Evolutionary conservation across 2,113 vertebrate species (phyloP), one percentile per base, ranked within the genome.

Genomic region (Triplophysa dalaica): DNA sequence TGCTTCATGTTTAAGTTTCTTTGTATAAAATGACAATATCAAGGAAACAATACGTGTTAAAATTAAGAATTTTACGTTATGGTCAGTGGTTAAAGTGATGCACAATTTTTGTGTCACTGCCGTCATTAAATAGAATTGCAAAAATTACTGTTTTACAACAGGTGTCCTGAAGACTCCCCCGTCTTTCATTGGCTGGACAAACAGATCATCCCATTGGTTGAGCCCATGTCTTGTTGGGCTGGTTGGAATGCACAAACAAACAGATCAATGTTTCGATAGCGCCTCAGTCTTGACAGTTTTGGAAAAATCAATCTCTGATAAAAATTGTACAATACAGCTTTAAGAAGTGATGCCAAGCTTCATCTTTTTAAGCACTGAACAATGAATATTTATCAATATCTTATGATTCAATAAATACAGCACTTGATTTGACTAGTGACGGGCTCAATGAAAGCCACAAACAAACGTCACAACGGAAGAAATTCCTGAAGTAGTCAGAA

Each of bases 351-450:
- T 70, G 48, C 24, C 48, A 70, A 38, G 33, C 17, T 8, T 56
- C 10, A 38, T 56, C 69, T 38, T 17, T 33, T 14, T 24, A 56
- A 54, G 22, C 48, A 70, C 24, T 3, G 8, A 70, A 8, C 8
- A 19, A 70, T 38, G 8, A 41, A 72, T 6, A 5, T 22, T 60
- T 19, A 60, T 60, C 29, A 41, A 41, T 41, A 21, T 41, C 33
- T 41, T 73, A 43, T 43, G 8, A 60, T 60, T 70, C 2, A 69
- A 50, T 17, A 33, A 33, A 56, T 21, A 45, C 52, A 19, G 24
- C 41, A 72, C 63, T 79, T 72, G 67, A 62, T 79, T 78, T 48
- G 54, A 62, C 58, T 68, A 70, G 21, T 52, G 58, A 72, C 68
- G 38, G 77, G 56, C 22, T 70, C 58, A 48, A 79, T 70, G 24